Conservation (phyloP, 2,888 invertebrate species). For the Cremastinae sp. region DNA sequence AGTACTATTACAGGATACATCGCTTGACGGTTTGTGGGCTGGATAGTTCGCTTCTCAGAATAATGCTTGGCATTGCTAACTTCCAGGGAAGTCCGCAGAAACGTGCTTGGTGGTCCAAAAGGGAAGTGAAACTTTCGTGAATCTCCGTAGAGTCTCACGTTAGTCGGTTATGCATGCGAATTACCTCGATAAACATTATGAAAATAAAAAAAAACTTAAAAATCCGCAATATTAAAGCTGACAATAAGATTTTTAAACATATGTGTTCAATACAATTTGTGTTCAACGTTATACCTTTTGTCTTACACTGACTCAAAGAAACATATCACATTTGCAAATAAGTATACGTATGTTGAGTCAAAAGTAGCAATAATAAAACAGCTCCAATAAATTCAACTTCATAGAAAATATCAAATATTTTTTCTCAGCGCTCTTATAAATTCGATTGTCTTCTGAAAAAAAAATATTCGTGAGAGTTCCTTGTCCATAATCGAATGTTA, state of each 20-base stretch:
- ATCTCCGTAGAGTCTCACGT: constrained; percentile 34
- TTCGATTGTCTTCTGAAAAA: no score
- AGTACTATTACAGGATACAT: constrained; percentile 1
- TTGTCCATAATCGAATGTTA: no score
- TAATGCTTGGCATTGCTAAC: constrained; percentile 24
- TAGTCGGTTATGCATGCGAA: neutral
- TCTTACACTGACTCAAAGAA: no score
- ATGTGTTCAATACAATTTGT: no score
- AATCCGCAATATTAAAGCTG: constrained; percentile 7
- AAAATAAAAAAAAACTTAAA: neutral
- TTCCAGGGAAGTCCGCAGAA: neutral
- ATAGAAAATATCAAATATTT: no score
- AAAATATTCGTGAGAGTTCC: no score
- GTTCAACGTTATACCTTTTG: no score
- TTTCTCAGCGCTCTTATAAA: no score
- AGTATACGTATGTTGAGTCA: no score
- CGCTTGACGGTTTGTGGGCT: neutral
- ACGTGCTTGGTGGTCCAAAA: neutral
- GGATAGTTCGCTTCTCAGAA: constrained; percentile 32
- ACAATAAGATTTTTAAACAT: neutral
- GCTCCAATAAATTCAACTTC: no score
- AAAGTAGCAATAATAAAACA: no score
- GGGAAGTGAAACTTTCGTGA: constrained; percentile 33
- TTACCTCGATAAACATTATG: constrained; percentile 2
- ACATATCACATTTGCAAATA: no score